A percentile compares a stretch with the other conserved stretches of the same genome.
These are phyloP conservation scores for Myotis lucifugus DNA, from an alignment of 2,113 vertebrate species.

Conservation along the genomic window DNA sequence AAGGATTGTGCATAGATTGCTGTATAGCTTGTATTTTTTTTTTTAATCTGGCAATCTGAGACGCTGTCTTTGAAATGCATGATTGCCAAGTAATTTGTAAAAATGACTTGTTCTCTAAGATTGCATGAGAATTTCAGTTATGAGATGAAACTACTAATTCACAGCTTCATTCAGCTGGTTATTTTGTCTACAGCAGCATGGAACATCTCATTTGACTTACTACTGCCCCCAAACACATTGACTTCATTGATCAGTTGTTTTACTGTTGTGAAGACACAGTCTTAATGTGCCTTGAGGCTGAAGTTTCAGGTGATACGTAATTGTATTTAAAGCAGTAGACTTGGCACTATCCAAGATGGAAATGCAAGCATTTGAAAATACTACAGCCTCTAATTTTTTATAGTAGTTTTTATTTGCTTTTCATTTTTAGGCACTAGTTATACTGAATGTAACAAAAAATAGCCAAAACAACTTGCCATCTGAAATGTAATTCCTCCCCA, in stretches of 20 bases:
- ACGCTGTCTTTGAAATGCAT: constrained; percentile 62
- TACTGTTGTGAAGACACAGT: constrained; percentile 12
- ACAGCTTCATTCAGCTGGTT: constrained; percentile 26
- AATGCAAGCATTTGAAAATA: constrained; percentile 28
- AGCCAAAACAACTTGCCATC: background rate
- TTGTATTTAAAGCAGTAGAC: constrained; percentile 34
- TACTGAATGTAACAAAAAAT: background rate
- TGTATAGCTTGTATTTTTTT: background rate
- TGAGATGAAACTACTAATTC: constrained; percentile 37
- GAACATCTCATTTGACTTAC: constrained; percentile 44
- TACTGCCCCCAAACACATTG: background rate
- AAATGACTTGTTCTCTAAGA: constrained; percentile 58
- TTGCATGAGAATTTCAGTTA: constrained; percentile 46
- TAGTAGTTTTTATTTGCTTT: constrained; percentile 8
- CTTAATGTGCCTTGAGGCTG: constrained; percentile 26
- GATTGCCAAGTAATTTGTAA: constrained; percentile 55
- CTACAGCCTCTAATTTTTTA: background rate
- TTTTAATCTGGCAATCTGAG: constrained; percentile 1
- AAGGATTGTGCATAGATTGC: background rate
- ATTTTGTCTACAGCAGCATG: constrained; percentile 34
- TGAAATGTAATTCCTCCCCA: background rate
- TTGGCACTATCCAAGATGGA: background rate
- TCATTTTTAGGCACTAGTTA: background rate
- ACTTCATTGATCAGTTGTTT: constrained; percentile 47
- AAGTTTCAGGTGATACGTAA: constrained; percentile 36